Conservation (phyloP, 1,140 invertebrate genomes). For the Calephelis nemesis region DNA sequence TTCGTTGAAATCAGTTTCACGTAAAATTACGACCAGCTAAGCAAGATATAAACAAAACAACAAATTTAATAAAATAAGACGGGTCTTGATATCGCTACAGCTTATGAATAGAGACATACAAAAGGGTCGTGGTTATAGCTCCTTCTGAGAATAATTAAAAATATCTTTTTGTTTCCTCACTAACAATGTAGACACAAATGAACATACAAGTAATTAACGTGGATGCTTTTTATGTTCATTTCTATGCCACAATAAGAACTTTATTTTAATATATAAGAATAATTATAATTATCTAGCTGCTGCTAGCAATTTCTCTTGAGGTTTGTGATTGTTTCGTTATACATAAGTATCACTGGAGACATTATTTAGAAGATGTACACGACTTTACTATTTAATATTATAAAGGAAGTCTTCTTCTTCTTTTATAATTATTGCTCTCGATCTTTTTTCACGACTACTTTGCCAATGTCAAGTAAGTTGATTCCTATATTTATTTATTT, state of each 20-base stretch:
- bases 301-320: neutral
- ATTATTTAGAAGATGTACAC: too few relatives aligned
- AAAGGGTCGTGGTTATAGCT: slow-evolving; percentile 4
- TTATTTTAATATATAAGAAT: neutral
- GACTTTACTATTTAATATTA: too few relatives aligned
- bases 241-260: neutral
- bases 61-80: neutral
- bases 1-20: too few relatives aligned
- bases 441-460: too few relatives aligned
- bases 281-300: too few relatives aligned
- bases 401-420: too few relatives aligned
- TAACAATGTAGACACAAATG: slow-evolving; percentile 18
- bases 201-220: slow-evolving; percentile 9
- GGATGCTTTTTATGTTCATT: neutral
- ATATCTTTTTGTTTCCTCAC: slow-evolving; percentile 17
- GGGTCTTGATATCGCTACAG: neutral
- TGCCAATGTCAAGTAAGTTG: too few relatives aligned
- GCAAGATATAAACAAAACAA: neutral
- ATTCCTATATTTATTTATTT: too few relatives aligned
- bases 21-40: neutral
- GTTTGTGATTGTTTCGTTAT: too few relatives aligned
- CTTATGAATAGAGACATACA: neutral
- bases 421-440: too few relatives aligned
- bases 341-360: too few relatives aligned
- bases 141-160: slow-evolving; percentile 18